A percentile compares a stretch with the other conserved stretches of the same genome.
Conservation (phyloP, 2,113 vertebrate genomes). For the Fregetta grallaria region DNA sequence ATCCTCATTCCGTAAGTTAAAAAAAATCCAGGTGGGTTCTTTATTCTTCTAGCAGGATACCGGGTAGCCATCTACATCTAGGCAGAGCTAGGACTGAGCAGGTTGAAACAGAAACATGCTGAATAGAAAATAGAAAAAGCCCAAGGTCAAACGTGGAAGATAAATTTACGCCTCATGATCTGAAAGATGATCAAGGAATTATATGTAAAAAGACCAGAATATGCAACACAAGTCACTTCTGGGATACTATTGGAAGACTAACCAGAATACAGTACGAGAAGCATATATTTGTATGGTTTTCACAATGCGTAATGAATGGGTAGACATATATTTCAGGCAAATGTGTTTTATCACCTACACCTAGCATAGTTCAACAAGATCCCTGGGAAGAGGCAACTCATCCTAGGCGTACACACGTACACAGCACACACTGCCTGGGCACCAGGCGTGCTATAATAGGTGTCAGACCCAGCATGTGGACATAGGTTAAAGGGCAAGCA, state of each 20-base stretch:
- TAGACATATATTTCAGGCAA: neutral
- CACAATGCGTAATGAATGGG: neutral
- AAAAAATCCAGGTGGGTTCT: neutral
- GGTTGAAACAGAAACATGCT: neutral
- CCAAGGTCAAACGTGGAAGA: neutral
- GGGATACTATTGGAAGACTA: neutral
- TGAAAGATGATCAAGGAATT: neutral
- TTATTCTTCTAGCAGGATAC: neutral
- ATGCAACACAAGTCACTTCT: neutral
- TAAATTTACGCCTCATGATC: neutral
- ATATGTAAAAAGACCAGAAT: neutral
- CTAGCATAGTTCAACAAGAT: neutral
- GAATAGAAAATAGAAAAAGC: neutral
- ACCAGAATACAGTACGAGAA: neutral
- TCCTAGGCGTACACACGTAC: accelerated
- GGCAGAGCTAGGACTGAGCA: neutral
- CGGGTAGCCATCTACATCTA: neutral
- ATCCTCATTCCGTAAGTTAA: neutral
- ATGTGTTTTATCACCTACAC: neutral
- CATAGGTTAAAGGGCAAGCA: neutral
- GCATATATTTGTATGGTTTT: neutral
- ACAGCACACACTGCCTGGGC: neutral
- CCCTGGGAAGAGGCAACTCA: neutral
- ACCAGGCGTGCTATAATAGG: neutral
- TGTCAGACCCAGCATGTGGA: neutral